Evolutionary conservation across 2,797 vertebrate genomes (phyloP).

Genomic region (Nannoperca obscura): DNA sequence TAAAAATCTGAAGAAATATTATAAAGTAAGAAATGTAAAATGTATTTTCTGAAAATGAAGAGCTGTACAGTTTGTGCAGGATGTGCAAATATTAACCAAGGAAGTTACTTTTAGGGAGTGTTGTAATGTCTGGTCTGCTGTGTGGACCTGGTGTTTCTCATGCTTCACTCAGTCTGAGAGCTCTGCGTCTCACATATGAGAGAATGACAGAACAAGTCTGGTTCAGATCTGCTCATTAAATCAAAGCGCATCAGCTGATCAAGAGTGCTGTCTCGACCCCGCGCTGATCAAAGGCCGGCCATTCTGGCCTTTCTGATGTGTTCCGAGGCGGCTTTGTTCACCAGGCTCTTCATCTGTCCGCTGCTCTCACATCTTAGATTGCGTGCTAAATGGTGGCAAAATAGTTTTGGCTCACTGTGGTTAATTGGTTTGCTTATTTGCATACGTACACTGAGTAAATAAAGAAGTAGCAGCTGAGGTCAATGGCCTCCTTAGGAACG

Average conservation of each 20-base stretch:
- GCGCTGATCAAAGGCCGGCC: slow-evolving; percentile 33
- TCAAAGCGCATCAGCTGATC: slow-evolving; percentile 63
- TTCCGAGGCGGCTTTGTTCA: slow-evolving; percentile 37
- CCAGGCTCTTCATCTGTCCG: neutral
- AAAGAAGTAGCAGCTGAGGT: neutral
- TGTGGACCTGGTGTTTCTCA: slow-evolving; percentile 1
- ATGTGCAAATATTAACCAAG: too few species aligned
- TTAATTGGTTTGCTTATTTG: slow-evolving; percentile 4
- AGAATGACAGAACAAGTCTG: slow-evolving; percentile 5
- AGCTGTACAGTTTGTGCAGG: too few species aligned
- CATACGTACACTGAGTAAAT: neutral
- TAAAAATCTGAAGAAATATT: too few species aligned
- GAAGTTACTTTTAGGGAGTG: neutral
- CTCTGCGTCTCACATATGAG: neutral
- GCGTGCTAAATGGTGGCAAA: neutral
- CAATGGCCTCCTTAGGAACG: neutral
- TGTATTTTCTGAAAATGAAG: too few species aligned
- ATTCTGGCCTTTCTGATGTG: slow-evolving; percentile 10
- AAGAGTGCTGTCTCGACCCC: slow-evolving; percentile 49
- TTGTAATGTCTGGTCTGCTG: slow-evolving; percentile 2
- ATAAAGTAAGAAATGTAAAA: too few species aligned
- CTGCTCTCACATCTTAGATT: neutral
- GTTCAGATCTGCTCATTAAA: slow-evolving; percentile 58
- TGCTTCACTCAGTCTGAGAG: slow-evolving; percentile 3
- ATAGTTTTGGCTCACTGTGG: neutral